Base-by-base conservation (phyloP, 2,113 vertebrate genomes). In the Hemibagrus wyckioides region DNA sequence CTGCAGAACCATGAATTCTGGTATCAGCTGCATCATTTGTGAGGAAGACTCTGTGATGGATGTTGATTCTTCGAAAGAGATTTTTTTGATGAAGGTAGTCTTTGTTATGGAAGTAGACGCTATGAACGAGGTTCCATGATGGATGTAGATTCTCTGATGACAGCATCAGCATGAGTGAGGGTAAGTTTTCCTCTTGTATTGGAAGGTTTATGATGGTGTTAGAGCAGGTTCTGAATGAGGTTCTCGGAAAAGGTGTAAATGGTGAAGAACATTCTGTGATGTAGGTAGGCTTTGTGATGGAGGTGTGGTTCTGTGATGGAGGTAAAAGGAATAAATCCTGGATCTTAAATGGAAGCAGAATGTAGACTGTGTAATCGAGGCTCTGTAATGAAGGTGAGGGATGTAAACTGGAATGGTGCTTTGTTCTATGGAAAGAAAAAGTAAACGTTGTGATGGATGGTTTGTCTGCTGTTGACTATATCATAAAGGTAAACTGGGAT, bases 401-500 rank as follows among this genome's bases (percentile, higher is more conserved):
- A 82, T 25, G 36, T 41, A 28, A 41, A 25, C 80, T 61, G 96
- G 96, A 83, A 28, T 33, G 50, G 54, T 87, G 59, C 89, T 89
- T 13, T 14, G 1, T 96, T n/a, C 13, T 44, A 57, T 71, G 30
- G 11, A 11, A n/a, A 13, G 36, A 48, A 48, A 7, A 39, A 11
- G 36, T 57, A 23, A 10, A n/a, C 41, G 36, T 14, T 56, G 33
- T 80, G 48, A 52, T 50, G 30, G 30, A 81, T 39, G 33, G 79
- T 59, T 39, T 6, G 19, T 54, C 77, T 80, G 30, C n/a, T 52
- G 57, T 30, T 86, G 59, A 69, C 75, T 79, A 14, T 21, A 3
- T 96, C 96, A 95, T 86, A 86, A 96, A 96, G 83, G 39, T 56
- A 73, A 30, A 87, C 11, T 13, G 1, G 96, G 96, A 96, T 87